Percentiles rank a stretch among this genome's conserved stretches.
These are phyloP conservation scores for Poeciliopsis prolifica DNA, from an alignment of 2,113 vertebrate species.

Conservation along the genomic window DNA sequence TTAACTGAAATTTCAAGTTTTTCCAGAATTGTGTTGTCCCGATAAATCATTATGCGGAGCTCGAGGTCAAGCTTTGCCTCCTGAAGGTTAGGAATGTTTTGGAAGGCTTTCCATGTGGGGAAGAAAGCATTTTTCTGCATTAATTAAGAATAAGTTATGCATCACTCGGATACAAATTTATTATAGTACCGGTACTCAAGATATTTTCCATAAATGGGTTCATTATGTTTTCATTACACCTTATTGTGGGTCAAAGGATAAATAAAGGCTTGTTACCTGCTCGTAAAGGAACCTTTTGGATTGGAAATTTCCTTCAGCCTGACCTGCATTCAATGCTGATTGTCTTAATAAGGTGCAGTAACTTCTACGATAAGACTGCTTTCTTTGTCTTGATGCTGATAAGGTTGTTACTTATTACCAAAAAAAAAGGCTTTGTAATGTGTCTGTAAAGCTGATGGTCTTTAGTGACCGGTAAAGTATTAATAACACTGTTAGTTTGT, in stretches of 20 bases:
- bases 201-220: slow-evolving; percentile 3
- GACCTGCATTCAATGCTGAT: slow-evolving; percentile 44
- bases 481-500: slow-evolving; percentile 40
- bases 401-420: slow-evolving; percentile 68
- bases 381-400: slow-evolving; percentile 58
- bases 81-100: not conserved
- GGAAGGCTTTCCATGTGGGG: not conserved
- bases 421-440: slow-evolving; percentile 24
- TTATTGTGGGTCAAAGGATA: not conserved
- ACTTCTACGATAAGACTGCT: slow-evolving; percentile 52
- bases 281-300: not conserved
- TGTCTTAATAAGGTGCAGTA: slow-evolving; percentile 34
- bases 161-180: not conserved
- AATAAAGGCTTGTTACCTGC: not conserved
- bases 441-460: slow-evolving; percentile 4
- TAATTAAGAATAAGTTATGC: not conserved
- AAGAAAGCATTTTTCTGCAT: not conserved
- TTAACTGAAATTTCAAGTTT: not conserved
- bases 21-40: not conserved
- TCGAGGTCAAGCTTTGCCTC: not conserved
- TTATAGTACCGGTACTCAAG: not conserved
- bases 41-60: slow-evolving; percentile 12
- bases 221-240: not conserved
- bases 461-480: slow-evolving; percentile 36
- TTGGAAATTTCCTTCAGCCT: slow-evolving; percentile 2